Evolutionary conservation across 1,140 invertebrate genomes (phyloP).

Genomic region (Trichogramma pretiosum): DNA sequence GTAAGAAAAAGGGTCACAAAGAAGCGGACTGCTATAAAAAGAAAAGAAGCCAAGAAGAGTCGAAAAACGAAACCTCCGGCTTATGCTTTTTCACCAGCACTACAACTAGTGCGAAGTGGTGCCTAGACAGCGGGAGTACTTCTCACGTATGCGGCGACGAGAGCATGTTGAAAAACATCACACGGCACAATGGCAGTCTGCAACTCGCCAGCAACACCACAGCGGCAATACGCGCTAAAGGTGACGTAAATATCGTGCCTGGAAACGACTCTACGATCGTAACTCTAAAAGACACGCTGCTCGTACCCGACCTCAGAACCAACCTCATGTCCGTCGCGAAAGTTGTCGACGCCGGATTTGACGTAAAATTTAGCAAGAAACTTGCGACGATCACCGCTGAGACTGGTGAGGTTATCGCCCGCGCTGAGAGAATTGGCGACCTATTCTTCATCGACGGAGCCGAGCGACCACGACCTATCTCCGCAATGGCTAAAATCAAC

Average conservation of each 20-base stretch:
- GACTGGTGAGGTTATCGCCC: background rate
- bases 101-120: constrained; percentile 9
- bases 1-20: background rate
- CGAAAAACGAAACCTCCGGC: background rate
- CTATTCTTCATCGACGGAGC: background rate
- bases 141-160: constrained; percentile 15
- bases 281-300: background rate
- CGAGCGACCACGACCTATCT: background rate
- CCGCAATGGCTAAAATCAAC: background rate
- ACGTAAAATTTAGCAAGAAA: constrained; percentile 4
- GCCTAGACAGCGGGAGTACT: constrained; percentile 17
- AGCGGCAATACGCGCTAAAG: background rate
- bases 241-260: background rate
- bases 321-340: constrained; percentile 17
- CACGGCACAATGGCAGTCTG: background rate
- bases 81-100: background rate
- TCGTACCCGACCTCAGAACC: constrained; percentile 14
- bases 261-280: background rate
- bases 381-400: background rate
- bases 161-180: background rate
- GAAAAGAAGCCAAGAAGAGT: too few species aligned
- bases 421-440: background rate
- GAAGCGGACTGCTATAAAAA: background rate
- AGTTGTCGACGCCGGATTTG: constrained; percentile 4
- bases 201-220: background rate